Evolutionary conservation across 2,113 vertebrate genomes (phyloP), one percentile per base, ranked within the genome.

Genomic region (Ceyx cyanopectus): DNA sequence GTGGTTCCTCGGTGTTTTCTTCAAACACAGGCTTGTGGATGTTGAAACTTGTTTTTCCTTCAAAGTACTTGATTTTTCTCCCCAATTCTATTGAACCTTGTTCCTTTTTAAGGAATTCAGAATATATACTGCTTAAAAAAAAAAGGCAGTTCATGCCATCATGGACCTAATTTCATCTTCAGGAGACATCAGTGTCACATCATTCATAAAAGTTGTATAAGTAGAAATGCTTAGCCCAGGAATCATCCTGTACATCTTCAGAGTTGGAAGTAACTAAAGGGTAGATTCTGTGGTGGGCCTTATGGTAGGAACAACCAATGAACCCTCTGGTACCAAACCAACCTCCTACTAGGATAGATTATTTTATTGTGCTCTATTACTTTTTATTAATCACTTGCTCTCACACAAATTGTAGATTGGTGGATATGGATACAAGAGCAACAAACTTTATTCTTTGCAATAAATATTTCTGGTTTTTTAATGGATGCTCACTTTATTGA

Each of bases 341-440:
- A 41, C 5, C 1, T 5, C 4, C 10, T 61, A 1, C 22, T 61
- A 48, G 27, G 7, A 5, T 40, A 50, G 34, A 5, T 77, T 76
- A 54, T 41, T 48, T 7, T 79, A 65, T 24, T 74, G 3, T 50
- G 37, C 2, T 48, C 15, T 75, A 16, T 20, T 60, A 6, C 5
- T 7, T 56, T 34, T 41, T 40, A 58, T 56, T 61, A 48, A 7
- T 85, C 19, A 45, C 30, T 72, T 82, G 34, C 27, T 81, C 8
- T 81, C 40, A 51, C 14, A 41, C 6, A 46, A 37, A 24, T 57
- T 41, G 23, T 69, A 65, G 95, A 95, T 96, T 96, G 93, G 93
- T 96, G 93, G 95, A 96, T 96, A 96, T 96, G 96, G 96, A 96
- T 96, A 96, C 95, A 94, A 76, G 79, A 94, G 73, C 81, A 94